Conservation (phyloP, 2,113 vertebrate species). For the Porphyrio hochstetteri region DNA sequence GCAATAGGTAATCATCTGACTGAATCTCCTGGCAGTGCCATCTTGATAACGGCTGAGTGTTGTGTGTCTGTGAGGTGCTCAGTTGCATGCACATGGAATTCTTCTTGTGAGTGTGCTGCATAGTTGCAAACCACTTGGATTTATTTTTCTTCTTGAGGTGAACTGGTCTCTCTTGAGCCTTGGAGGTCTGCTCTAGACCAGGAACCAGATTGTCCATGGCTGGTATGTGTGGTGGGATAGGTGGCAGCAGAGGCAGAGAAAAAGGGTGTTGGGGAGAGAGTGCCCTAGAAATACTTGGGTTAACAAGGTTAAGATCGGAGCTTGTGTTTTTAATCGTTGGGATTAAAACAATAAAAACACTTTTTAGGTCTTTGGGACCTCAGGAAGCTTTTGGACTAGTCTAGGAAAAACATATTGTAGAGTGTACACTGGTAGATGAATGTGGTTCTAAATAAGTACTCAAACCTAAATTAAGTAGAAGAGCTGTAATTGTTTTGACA, state of each 20-base stretch:
- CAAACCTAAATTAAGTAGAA: background rate
- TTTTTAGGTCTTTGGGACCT: background rate
- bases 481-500: background rate
- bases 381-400: background rate
- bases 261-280: background rate
- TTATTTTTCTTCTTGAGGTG: background rate
- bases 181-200: background rate
- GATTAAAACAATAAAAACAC: too few relatives aligned
- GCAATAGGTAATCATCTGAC: background rate
- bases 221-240: background rate
- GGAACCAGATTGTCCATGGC: background rate
- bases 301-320: background rate
- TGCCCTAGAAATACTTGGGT: background rate
- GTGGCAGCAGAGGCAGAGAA: background rate
- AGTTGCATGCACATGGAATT: background rate
- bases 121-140: background rate
- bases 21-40: background rate
- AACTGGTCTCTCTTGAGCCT: background rate
- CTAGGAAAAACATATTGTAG: background rate
- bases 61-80: background rate
- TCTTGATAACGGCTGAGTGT: background rate
- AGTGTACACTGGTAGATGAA: background rate
- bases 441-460: background rate
- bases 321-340: background rate
- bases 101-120: background rate